A percentile compares a stretch with the other conserved stretches of the same genome.
Conservation (phyloP, 2,113 vertebrate genomes). For the Lanius collurio region DNA sequence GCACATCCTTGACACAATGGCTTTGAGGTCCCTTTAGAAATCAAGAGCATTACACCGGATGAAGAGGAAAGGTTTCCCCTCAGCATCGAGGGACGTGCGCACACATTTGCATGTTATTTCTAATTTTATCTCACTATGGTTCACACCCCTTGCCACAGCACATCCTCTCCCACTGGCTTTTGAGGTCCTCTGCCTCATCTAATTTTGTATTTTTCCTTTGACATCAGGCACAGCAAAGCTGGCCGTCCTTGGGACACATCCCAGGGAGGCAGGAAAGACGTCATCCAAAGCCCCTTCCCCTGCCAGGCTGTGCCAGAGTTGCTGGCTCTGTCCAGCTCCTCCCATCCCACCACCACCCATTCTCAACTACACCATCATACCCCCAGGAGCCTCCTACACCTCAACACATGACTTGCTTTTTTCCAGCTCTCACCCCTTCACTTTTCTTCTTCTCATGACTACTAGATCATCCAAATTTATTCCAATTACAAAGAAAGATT, state of each 20-base stretch:
- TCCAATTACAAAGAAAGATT: neutral
- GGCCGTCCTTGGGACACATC: neutral
- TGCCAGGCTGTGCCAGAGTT: neutral
- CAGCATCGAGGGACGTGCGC: rapidly evolving
- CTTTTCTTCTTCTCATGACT: neutral
- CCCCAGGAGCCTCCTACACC: neutral
- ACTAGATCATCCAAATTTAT: neutral
- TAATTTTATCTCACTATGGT: neutral
- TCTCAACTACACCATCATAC: neutral
- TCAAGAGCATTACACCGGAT: rapidly evolving
- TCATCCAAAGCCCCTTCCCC: neutral
- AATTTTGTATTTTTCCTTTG: neutral
- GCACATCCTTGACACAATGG: neutral
- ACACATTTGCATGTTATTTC: rapidly evolving
- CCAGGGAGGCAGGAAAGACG: neutral
- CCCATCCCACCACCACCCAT: neutral
- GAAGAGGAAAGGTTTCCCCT: neutral
- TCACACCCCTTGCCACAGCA: neutral
- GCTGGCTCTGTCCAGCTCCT: neutral
- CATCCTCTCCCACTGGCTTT: neutral
- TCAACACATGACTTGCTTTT: neutral
- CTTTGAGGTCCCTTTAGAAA: neutral
- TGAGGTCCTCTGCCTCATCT: neutral
- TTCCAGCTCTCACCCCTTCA: neutral
- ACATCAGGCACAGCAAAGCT: neutral